phyloP scores from a whole-genome alignment of 2,113 vertebrate species.

The Choloepus hoffmanni region DNA sequence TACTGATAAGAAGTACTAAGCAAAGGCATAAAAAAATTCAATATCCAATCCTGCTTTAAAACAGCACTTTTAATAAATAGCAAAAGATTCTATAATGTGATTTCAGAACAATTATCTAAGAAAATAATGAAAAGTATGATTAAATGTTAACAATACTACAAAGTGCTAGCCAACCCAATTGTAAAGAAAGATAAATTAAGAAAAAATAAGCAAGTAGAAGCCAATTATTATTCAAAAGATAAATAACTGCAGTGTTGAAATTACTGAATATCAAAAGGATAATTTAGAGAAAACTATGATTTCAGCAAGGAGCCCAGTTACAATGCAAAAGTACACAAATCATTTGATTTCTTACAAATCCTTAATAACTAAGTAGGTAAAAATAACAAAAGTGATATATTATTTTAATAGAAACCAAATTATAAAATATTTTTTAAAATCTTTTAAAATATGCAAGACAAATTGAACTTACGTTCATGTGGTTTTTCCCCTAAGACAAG shows the following conservation, averaged over 20 bases:
- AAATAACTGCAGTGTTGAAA: neutral
- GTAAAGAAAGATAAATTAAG: neutral
- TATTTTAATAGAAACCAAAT: neutral
- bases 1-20: neutral
- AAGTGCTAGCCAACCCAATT: neutral
- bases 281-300: neutral
- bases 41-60: neutral
- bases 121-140: neutral
- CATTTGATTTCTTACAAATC: neutral
- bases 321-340: neutral
- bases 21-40: neutral
- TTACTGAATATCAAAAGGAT: neutral
- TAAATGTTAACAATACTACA: neutral
- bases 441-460: neutral
- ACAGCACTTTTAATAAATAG: neutral
- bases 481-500: neutral
- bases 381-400: neutral
- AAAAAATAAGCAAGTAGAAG: neutral
- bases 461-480: neutral
- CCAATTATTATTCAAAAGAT: neutral
- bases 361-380: neutral
- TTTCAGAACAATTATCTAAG: constrained; percentile 9
- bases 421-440: neutral
- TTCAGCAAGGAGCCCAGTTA: neutral
- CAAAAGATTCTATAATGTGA: neutral